These are phyloP conservation scores for Pteropus rufus DNA, from an alignment of 2,797 vertebrate species.

Conservation along the genomic window DNA sequence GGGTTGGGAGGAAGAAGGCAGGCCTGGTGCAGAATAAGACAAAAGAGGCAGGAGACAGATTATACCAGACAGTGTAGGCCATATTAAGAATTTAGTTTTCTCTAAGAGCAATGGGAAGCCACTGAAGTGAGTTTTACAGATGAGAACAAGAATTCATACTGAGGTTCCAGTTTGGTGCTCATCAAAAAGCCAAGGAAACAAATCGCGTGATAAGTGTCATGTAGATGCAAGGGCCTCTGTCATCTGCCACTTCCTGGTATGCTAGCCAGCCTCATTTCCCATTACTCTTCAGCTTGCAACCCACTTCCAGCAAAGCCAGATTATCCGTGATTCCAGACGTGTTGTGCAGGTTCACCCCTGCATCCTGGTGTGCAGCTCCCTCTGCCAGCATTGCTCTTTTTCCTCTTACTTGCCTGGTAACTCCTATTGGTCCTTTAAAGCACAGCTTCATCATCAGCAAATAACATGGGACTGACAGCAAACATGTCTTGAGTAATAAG, in stretches of 20 bases:
- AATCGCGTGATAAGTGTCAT: neutral
- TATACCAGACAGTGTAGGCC: too few species aligned
- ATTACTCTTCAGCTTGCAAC: neutral
- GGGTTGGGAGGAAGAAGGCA: neutral
- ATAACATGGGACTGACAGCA: neutral
- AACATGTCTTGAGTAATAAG: too few species aligned
- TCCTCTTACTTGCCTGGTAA: neutral
- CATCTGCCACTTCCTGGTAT: neutral
- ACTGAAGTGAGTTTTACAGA: neutral
- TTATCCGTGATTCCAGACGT: neutral
- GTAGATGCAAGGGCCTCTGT: neutral
- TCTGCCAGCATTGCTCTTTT: neutral
- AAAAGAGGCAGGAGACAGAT: neutral
- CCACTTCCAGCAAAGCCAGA: neutral
- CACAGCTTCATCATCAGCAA: neutral
- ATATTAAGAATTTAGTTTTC: neutral
- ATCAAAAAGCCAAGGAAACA: neutral
- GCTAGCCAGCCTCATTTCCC: neutral
- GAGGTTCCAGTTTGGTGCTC: neutral
- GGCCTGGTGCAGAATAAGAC: neutral
- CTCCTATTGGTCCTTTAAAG: neutral
- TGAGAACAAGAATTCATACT: neutral
- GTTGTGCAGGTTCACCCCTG: neutral
- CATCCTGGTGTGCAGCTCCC: rapidly evolving
- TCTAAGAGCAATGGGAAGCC: neutral